Evolutionary conservation across 2,888 invertebrate genomes (phyloP), one percentile per base, ranked within the genome.

Genomic region (Deilephila porcellus): DNA sequence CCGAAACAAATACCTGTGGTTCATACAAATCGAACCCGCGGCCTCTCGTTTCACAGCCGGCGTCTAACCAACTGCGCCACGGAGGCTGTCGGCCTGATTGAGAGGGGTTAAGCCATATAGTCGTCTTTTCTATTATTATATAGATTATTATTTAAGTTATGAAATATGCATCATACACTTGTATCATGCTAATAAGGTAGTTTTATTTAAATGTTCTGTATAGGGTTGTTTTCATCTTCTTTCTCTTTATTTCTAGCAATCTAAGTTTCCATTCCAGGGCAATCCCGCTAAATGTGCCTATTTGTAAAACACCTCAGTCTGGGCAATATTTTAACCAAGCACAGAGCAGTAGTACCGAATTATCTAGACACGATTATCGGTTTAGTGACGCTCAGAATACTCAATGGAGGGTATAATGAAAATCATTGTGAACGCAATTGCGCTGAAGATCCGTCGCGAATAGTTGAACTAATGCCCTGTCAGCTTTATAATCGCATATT

Each of bases 371-470:
- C 67, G 67, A 67, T 67, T 52, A 67, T 67, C 67, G 67, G 67
- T 67, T 67, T 52, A 67, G 67, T 52, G 67, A 52, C 52, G 67
- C 25, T 67, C 52, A 67, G 67, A 67, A 67, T 52, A 67, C 67
- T 25, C 67, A 67, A 67, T 52, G 67, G 67, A 45, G 67, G 67
- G 67, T 67, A 67, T 67, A 67, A 67, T 67, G 67, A 67, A 52
- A 67, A 67, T 67, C 67, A 67, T 67, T 67, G 67, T 29, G 67
- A 67, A 25, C 67, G 67, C 45, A 67, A 67, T 67, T 67, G 67
- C 67, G 67, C 45, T 45, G 67, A 67, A 67, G 67, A 67, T 52
- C 52, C 67, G 67, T 67, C 52, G 52, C 67, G 52, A 67, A 67
- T 67, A 67, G 67, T 67, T 67, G 52, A 67, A 67, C 67, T 67